Conservation (phyloP, 1,140 invertebrate genomes). For the Drusus annulatus region DNA sequence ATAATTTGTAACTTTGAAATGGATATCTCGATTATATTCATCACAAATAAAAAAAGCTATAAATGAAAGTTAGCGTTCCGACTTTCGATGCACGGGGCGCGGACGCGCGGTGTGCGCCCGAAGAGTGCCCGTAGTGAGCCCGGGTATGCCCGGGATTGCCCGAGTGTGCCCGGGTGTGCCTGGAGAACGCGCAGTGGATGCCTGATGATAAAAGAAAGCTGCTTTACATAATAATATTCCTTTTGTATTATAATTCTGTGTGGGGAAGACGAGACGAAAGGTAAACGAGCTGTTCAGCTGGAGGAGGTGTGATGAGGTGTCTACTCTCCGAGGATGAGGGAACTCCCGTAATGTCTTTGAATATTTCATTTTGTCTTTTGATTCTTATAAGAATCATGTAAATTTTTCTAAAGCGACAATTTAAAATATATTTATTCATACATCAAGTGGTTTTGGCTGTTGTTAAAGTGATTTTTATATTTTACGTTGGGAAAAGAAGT, state of each 20-base stretch:
- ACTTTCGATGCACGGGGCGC: too few relatives aligned
- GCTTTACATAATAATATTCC: constrained; percentile 41
- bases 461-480: neutral
- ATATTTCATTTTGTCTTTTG: constrained; percentile 15
- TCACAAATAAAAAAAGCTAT: too few relatives aligned
- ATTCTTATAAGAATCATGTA: constrained; percentile 29
- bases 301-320: constrained; percentile 16
- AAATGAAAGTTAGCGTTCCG: too few relatives aligned
- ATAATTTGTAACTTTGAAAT: too few relatives aligned
- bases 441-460: neutral
- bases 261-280: neutral
- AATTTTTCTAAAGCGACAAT: constrained; percentile 12
- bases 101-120: too few relatives aligned
- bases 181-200: constrained; percentile 16
- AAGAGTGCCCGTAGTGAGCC: neutral
- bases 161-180: neutral
- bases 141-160: neutral
- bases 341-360: constrained; percentile 23
- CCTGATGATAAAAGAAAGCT: constrained; percentile 18
- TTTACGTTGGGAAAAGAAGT: too few relatives aligned
- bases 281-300: constrained; percentile 3
- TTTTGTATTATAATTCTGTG: constrained; percentile 26
- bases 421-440: neutral
- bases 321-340: neutral
- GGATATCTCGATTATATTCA: too few relatives aligned